Base-by-base conservation (phyloP, 2,888 invertebrate genomes). In the Hyppa rectilinea region DNA sequence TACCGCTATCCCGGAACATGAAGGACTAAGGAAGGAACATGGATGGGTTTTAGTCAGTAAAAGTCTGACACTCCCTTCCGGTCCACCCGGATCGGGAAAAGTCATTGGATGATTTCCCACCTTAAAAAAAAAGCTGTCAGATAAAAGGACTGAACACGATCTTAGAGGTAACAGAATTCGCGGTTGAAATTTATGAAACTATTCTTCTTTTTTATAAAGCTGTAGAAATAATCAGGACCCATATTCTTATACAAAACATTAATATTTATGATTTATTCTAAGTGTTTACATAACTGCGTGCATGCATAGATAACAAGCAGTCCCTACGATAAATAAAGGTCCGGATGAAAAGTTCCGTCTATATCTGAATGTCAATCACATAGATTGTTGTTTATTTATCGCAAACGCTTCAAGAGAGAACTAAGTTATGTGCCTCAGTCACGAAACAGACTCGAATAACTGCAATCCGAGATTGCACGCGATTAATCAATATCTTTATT, bases 321-420 rank as follows among this genome's bases (percentile, higher is more conserved):
- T 76, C 17, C 23, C 20, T 6, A 29, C n/a, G 12, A 43, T 47
- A 34, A n/a, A 10, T 29, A 49, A 74, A 74, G 45, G n/a, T 63
- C 26, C 34, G 50, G 23, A 26, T 14, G 29, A 63, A 47, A 62
- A 47, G 10, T 59, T 53, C 20, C 10, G n/a, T 45, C 29, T n/a
- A 12, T 63, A 68, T 75, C 81, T 75, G 29, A 68, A 77, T 59
- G 62, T 40, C 34, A 68, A 68, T 76, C 76, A 68, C 70, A 76
- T 80, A 77, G 49, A 62, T 76, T 63, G 14, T 63, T 64, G 65
- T 67, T 45, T 47, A 64, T 78, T 67, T 72, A 72, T 78, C 53
- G 71, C 59, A 20, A 65, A 65, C 47, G 49, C 34, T 59, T 55
- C 45, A 36, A 53, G 69, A 68, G 49, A 36, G 72, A 49, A 47